These are phyloP conservation scores for Lamellibrachia satsuma DNA, from an alignment of 2,888 invertebrate species.

Conservation along the genomic window DNA sequence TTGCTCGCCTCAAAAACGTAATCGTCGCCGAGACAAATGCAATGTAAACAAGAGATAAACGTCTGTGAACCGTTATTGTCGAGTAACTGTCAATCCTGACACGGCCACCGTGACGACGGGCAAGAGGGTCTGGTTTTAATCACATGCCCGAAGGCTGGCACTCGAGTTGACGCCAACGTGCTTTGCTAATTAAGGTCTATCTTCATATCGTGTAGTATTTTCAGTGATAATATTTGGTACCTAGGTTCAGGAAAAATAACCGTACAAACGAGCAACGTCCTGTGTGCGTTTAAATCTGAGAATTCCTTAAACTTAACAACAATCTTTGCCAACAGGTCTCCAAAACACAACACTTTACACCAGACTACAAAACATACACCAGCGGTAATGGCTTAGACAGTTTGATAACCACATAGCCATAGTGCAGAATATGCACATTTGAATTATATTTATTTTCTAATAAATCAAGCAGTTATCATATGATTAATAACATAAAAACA, in stretches of 20 bases:
- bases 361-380: background rate
- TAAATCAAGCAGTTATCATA: background rate
- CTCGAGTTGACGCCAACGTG: background rate
- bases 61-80: background rate
- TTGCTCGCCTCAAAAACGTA: background rate
- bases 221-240: background rate
- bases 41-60: constrained; percentile 17
- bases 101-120: background rate
- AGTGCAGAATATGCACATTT: no score
- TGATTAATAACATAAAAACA: background rate
- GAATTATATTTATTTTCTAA: background rate
- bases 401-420: background rate
- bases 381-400: background rate
- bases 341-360: background rate
- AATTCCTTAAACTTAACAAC: background rate
- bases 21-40: background rate
- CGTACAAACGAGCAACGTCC: background rate
- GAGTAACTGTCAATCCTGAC: background rate
- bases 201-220: background rate
- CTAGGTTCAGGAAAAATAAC: background rate
- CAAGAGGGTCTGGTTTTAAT: background rate
- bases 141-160: background rate
- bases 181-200: background rate
- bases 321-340: background rate
- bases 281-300: background rate